These are phyloP conservation scores for Rhinolophus sinicus DNA, from an alignment of 2,113 vertebrate species.

Conservation along the genomic window DNA sequence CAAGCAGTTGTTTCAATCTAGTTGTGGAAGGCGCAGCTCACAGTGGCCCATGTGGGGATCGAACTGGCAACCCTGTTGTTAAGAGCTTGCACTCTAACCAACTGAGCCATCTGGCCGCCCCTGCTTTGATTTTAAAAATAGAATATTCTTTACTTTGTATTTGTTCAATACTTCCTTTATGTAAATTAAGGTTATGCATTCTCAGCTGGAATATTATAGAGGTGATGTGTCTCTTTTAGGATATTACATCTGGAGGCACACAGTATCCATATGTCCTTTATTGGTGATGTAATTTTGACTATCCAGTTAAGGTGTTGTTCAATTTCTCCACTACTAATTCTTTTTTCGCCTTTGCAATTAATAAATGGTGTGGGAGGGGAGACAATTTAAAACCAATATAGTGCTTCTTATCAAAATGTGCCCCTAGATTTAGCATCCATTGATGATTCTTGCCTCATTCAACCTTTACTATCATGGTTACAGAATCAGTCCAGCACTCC, in stretches of 20 bases:
- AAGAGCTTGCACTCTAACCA: no score
- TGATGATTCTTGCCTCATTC: not conserved
- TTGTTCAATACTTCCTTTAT: not conserved
- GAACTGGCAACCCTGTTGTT: no score
- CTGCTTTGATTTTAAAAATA: not conserved
- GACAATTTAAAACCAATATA: not conserved
- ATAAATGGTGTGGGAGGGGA: not conserved
- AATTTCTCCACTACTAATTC: not conserved
- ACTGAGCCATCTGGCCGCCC: no score
- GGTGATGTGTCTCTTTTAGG: not conserved
- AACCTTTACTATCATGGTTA: not conserved
- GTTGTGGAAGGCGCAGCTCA: no score
- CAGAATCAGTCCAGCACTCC: not conserved
- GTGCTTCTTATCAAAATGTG: not conserved
- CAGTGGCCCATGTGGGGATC: no score
- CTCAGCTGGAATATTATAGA: not conserved
- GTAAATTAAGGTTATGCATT: not conserved
- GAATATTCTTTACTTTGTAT: not conserved
- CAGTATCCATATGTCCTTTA: not conserved
- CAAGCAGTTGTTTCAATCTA: no score
- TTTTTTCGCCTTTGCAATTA: not conserved
- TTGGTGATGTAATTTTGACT: not conserved
- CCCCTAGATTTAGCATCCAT: not conserved
- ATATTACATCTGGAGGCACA: not conserved
- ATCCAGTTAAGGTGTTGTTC: not conserved